Conservation (phyloP, 2,888 invertebrate genomes). For the Spisula subtruncata region DNA sequence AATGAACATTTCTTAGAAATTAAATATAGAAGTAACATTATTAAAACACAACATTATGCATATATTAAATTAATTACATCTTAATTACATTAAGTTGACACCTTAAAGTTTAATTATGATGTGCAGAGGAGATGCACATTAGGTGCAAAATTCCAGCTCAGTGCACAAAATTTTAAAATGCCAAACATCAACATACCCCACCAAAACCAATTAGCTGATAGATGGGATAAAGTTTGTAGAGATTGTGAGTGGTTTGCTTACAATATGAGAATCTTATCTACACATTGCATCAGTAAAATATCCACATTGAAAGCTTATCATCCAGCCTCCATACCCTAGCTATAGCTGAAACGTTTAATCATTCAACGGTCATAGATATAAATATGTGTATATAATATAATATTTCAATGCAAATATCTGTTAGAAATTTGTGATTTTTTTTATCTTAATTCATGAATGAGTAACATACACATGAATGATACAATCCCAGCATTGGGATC, state of each 20-base stretch:
- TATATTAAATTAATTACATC: too few relatives aligned
- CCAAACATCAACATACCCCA: background rate
- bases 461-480: too few relatives aligned
- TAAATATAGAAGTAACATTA: background rate
- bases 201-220: background rate
- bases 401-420: background rate
- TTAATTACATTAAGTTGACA: too few relatives aligned
- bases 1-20: background rate
- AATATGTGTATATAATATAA: background rate
- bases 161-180: background rate
- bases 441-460: too few relatives aligned
- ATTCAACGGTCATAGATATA: background rate
- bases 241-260: background rate
- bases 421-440: background rate
- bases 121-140: background rate
- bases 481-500: too few relatives aligned
- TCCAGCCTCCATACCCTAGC: background rate
- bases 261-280: background rate
- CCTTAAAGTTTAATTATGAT: background rate
- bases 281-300: background rate
- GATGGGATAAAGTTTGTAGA: background rate
- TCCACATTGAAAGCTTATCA: conserved; percentile 9
- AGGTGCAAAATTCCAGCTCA: background rate
- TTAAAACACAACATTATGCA: background rate
- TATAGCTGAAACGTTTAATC: background rate